Evolutionary conservation across 2,888 invertebrate genomes (phyloP).

Genomic region (Drosophila buzzatii): DNA sequence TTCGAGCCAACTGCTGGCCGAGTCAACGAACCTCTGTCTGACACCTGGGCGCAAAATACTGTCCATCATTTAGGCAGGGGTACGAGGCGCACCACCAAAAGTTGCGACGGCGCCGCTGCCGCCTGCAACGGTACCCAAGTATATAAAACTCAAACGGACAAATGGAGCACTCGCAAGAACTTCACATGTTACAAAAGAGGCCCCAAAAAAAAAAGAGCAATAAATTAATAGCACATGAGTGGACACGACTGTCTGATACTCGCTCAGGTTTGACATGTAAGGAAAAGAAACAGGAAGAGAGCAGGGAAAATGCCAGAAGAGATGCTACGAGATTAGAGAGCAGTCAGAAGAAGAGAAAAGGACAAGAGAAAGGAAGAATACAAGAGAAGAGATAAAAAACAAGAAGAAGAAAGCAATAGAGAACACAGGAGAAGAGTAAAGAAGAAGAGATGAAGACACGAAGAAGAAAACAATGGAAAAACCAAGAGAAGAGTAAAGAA

Average conservation of each 20-base stretch:
- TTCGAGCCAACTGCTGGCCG: conserved; percentile 12
- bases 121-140: conserved; percentile 64
- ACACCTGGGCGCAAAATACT: conserved; percentile 40
- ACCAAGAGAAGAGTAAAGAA: too few relatives aligned
- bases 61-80: conserved; percentile 33
- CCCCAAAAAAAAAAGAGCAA: conserved; percentile 30
- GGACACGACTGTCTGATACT: background rate
- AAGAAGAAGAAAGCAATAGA: too few relatives aligned
- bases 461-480: too few relatives aligned
- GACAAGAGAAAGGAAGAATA: background rate
- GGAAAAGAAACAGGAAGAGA: background rate
- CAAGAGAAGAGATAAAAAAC: too few relatives aligned
- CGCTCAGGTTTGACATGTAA: background rate
- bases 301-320: too few relatives aligned
- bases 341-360: too few relatives aligned
- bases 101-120: conserved; percentile 2
- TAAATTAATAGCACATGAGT: background rate
- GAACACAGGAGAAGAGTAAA: too few relatives aligned
- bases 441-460: too few relatives aligned
- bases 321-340: too few relatives aligned
- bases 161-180: conserved; percentile 67
- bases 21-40: conserved; percentile 68
- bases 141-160: conserved; percentile 57
- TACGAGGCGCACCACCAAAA: conserved; percentile 12
- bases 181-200: conserved; percentile 62